Evolutionary conservation across 2,113 vertebrate species (phyloP).

Genomic region (Megaceryle maxima): DNA sequence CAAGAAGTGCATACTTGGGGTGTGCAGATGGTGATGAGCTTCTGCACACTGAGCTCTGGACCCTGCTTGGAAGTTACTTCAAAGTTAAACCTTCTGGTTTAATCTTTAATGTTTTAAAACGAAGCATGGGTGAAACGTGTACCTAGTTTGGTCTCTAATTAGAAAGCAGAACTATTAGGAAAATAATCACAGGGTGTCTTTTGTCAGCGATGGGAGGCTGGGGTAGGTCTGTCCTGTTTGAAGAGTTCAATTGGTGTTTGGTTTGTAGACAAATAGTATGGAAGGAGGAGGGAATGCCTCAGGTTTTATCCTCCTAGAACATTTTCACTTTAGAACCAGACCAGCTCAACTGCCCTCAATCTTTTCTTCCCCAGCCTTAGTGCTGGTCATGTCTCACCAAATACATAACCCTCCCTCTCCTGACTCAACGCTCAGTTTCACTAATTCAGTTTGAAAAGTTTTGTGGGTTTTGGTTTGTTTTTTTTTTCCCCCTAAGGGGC

Average conservation of each 20-base stretch:
- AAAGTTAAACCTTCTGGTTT: not conserved
- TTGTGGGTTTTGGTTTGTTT: not conserved
- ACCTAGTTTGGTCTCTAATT: constrained; percentile 59
- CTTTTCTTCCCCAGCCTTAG: constrained; percentile 6
- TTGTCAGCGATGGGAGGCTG: constrained; percentile 33
- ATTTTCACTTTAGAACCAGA: not conserved
- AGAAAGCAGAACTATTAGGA: constrained; percentile 43
- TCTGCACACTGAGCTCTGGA: not conserved
- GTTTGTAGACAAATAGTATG: constrained; percentile 34
- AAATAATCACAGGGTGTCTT: constrained; percentile 43
- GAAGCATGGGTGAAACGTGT: not conserved
- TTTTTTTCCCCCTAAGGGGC: not conserved
- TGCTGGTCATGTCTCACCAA: not conserved
- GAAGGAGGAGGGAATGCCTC: not conserved
- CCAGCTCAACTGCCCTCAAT: not conserved
- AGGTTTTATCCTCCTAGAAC: not conserved
- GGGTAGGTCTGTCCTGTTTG: constrained; percentile 1
- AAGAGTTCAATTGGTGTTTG: constrained; percentile 26
- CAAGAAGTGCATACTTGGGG: not conserved
- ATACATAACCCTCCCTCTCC: not conserved
- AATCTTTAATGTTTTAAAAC: not conserved
- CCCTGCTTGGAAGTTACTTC: not conserved
- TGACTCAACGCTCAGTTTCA: constrained; percentile 11
- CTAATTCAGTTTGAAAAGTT: constrained; percentile 28
- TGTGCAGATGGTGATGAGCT: not conserved